phyloP scores from a whole-genome alignment of 2,888 invertebrate species.

The Synanthedon vespiformis region DNA sequence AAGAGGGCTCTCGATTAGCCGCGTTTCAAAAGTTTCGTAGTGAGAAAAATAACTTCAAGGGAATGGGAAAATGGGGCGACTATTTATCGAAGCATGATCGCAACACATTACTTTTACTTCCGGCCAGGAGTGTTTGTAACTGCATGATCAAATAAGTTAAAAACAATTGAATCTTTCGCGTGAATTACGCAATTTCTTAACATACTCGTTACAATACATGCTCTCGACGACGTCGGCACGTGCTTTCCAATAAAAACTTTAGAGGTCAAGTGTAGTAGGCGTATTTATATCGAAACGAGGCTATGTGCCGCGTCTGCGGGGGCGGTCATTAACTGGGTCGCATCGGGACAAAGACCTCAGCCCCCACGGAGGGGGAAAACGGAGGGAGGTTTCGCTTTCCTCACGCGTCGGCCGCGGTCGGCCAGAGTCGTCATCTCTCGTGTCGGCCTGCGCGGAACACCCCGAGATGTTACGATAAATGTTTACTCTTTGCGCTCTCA shows the following conservation, averaged over 20 bases:
- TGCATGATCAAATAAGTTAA: neutral
- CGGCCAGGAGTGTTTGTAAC: neutral
- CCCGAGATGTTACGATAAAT: constrained; percentile 34
- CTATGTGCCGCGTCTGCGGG: constrained; percentile 58
- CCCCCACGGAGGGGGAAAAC: constrained; percentile 35
- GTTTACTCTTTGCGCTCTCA: constrained; percentile 43
- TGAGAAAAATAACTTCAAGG: neutral
- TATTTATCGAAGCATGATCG: too few relatives aligned
- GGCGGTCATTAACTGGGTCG: constrained; percentile 71
- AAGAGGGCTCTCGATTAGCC: constrained; percentile 13
- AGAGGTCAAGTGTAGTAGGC: constrained; percentile 71
- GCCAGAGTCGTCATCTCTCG: constrained; percentile 26
- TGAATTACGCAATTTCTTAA: constrained; percentile 16
- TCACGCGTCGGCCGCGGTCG: constrained; percentile 19
- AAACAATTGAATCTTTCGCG: constrained; percentile 3
- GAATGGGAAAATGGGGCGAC: too few relatives aligned
- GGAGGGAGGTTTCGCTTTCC: constrained; percentile 56
- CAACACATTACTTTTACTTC: too few relatives aligned
- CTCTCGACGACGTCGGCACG: constrained; percentile 53
- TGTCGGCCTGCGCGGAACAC: constrained; percentile 34
- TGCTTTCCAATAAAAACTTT: constrained; percentile 69
- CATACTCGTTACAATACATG: constrained; percentile 49
- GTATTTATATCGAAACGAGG: constrained; percentile 67
- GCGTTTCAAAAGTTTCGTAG: constrained; percentile 9
- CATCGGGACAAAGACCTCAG: constrained; percentile 61